phyloP scores from a whole-genome alignment of 1,140 invertebrate genomes.

The Acyrthosiphon pisum region DNA sequence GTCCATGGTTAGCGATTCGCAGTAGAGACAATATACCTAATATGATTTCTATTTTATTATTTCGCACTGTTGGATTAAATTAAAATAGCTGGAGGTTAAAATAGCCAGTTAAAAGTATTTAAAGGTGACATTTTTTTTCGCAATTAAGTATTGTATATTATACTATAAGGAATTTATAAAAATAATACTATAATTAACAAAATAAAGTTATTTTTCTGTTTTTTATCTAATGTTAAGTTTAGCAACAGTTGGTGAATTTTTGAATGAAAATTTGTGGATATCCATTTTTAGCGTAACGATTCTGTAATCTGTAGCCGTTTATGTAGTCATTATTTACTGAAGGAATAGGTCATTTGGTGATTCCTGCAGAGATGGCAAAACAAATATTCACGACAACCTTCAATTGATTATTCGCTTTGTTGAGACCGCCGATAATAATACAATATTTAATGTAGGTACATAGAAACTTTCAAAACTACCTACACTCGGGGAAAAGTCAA shows the following conservation, averaged over 20 bases:
- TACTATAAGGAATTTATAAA: too few species aligned
- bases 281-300: background rate
- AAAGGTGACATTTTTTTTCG: background rate
- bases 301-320: background rate
- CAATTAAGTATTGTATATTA: background rate
- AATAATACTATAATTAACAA: too few species aligned
- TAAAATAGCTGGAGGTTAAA: background rate
- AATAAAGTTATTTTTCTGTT: too few species aligned
- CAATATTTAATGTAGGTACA: background rate
- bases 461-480: background rate
- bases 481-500: background rate
- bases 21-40: background rate
- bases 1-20: background rate
- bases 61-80: background rate
- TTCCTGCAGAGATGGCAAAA: background rate
- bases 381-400: background rate
- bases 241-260: too few species aligned
- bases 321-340: background rate
- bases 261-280: background rate
- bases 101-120: background rate
- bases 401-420: background rate
- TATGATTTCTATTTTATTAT: background rate
- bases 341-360: background rate
- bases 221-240: too few species aligned
- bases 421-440: background rate